Conservation (phyloP, 2,888 invertebrate genomes). For the Aporophyla nigra region DNA sequence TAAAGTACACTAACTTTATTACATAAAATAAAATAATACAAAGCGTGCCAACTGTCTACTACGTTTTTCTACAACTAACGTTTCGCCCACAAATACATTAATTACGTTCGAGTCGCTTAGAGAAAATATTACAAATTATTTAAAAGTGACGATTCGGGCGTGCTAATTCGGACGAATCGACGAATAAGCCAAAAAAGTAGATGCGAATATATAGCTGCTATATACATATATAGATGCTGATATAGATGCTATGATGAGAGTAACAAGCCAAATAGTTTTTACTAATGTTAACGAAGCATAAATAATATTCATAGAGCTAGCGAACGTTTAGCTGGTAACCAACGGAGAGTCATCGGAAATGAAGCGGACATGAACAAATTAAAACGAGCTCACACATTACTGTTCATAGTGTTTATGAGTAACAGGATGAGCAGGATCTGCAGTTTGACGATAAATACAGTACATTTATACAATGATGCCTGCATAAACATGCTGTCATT, state of each 20-base stretch:
- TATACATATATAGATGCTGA: too few relatives aligned
- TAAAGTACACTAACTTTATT: too few relatives aligned
- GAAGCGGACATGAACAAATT: conserved; percentile 49
- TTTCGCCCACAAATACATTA: too few relatives aligned
- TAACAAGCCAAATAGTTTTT: background rate
- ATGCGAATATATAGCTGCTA: too few relatives aligned
- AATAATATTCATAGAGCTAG: conserved; percentile 25
- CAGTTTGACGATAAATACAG: conserved; percentile 12
- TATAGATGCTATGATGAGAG: background rate
- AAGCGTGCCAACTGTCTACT: too few relatives aligned
- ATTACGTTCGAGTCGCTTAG: too few relatives aligned
- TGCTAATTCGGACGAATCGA: too few relatives aligned
- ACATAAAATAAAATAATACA: too few relatives aligned
- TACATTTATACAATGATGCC: background rate
- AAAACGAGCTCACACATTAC: conserved; percentile 24
- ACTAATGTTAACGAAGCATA: background rate
- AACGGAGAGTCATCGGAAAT: conserved; percentile 41
- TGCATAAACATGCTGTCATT: background rate
- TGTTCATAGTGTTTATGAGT: conserved; percentile 27
- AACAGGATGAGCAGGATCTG: conserved; percentile 38
- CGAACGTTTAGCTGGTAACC: conserved; percentile 14
- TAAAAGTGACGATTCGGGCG: too few relatives aligned
- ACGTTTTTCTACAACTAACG: too few relatives aligned
- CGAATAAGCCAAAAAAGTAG: too few relatives aligned
- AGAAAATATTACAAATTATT: too few relatives aligned